phyloP scores from a whole-genome alignment of 2,888 invertebrate genomes.

The Synanthedon myopaeformis region DNA sequence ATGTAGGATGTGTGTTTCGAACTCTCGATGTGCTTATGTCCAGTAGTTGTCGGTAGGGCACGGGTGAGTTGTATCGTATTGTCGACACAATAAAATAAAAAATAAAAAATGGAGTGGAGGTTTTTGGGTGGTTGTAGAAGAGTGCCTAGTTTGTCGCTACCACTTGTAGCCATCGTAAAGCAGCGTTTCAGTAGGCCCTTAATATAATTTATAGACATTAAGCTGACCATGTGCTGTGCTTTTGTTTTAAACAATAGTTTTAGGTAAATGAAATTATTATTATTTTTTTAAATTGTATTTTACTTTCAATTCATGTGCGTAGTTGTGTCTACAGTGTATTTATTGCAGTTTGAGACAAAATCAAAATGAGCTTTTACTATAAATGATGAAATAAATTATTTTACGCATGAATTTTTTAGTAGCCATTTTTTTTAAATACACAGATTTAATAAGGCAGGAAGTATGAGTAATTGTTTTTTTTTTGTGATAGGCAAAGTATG shows the following conservation, averaged over 20 bases:
- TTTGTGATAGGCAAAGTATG: constrained; percentile 47
- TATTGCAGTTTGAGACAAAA: constrained; percentile 48
- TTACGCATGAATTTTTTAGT: constrained; percentile 39
- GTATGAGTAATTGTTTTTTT: constrained; percentile 52
- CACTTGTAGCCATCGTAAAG: constrained; percentile 35
- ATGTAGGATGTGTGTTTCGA: constrained; percentile 63
- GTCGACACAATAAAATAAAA: not conserved
- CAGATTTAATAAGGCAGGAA: constrained; percentile 21
- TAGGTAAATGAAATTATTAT: constrained; percentile 61
- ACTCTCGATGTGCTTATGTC: constrained; percentile 66
- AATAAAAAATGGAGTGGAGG: not conserved
- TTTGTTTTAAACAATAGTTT: constrained; percentile 66
- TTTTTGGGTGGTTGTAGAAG: constrained; percentile 14
- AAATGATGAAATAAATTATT: constrained; percentile 34
- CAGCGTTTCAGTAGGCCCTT: constrained; percentile 51
- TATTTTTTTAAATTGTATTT: constrained; percentile 22
- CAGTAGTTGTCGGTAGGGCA: constrained; percentile 50
- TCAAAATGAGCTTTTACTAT: constrained; percentile 48
- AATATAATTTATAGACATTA: constrained; percentile 60
- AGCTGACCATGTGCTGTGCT: constrained; percentile 71
- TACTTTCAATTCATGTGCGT: constrained; percentile 42
- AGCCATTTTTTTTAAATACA: constrained; percentile 51
- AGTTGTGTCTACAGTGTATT: constrained; percentile 39
- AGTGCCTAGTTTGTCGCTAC: constrained; percentile 54
- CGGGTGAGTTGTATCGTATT: constrained; percentile 14